These are phyloP conservation scores for Pachydiplax longipennis DNA, from an alignment of 2,888 invertebrate genomes.

Conservation along the genomic window DNA sequence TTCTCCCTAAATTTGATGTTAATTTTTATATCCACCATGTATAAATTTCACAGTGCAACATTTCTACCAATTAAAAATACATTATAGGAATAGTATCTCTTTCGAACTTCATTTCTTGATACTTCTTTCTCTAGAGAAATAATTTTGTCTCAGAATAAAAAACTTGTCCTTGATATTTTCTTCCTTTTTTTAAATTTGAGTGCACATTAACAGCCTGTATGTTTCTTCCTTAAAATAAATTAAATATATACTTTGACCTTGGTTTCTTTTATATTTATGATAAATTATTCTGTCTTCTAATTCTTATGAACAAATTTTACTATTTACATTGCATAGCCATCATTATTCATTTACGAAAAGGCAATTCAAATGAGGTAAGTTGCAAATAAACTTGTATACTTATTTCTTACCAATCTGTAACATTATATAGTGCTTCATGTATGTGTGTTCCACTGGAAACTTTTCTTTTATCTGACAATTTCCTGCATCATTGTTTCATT, in stretches of 20 bases:
- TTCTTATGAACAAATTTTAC: background rate
- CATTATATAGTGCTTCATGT: background rate
- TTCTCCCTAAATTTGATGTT: too few species aligned
- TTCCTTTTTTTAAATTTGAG: too few species aligned
- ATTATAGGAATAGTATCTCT: too few species aligned
- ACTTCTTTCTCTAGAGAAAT: too few species aligned
- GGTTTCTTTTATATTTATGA: background rate
- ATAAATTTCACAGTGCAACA: too few species aligned
- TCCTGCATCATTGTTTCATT: background rate
- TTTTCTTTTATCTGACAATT: background rate
- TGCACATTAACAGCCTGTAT: background rate
- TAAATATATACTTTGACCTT: background rate
- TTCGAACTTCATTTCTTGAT: too few species aligned
- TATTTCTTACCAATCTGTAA: background rate
- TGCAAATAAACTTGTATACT: background rate
- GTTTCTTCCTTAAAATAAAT: background rate
- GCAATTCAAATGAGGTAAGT: slow-evolving; percentile 19
- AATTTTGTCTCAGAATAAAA: too few species aligned
- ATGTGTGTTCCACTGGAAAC: background rate
- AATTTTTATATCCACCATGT: too few species aligned
- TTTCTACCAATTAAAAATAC: too few species aligned
- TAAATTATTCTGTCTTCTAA: background rate
- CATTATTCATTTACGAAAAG: slow-evolving; percentile 12
- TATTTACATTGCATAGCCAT: slow-evolving; percentile 40
- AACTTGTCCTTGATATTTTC: too few species aligned